Evolutionary conservation across 2,888 invertebrate genomes (phyloP).

Genomic region (Dasysyrphus albostriatus): DNA sequence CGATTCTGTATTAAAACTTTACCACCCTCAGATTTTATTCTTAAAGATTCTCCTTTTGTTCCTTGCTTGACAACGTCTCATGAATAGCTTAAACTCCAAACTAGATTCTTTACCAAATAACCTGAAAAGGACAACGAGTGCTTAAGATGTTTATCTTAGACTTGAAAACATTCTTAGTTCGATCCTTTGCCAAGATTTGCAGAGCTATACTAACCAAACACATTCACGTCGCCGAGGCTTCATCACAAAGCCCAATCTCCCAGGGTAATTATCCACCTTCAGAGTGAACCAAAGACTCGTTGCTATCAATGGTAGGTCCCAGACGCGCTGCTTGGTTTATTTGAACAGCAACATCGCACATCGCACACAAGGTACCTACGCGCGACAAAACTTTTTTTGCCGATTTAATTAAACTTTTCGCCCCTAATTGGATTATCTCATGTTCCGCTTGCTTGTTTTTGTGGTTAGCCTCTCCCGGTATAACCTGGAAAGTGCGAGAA

Average conservation of each 20-base stretch:
- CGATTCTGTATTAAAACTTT: neutral
- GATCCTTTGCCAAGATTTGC: neutral
- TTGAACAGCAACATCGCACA: neutral
- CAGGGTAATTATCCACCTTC: slow-evolving; percentile 52
- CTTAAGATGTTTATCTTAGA: slow-evolving; percentile 49
- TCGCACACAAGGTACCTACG: neutral
- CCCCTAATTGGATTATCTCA: slow-evolving; percentile 71
- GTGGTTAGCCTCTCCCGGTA: slow-evolving; percentile 37
- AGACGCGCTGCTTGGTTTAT: slow-evolving; percentile 6
- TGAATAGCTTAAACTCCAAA: neutral
- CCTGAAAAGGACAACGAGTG: neutral
- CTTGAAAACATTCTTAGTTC: slow-evolving; percentile 37
- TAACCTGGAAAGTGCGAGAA: slow-evolving; percentile 29
- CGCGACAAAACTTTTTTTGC: slow-evolving; percentile 66
- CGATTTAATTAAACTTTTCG: slow-evolving; percentile 71
- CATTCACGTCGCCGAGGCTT: slow-evolving; percentile 54
- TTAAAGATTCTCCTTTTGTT: neutral
- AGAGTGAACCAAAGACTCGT: slow-evolving; percentile 10
- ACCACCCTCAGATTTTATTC: neutral
- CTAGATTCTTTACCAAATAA: slow-evolving; percentile 22
- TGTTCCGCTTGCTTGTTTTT: slow-evolving; percentile 54
- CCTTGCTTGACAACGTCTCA: neutral
- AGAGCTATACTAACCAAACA: neutral
- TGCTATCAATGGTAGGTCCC: neutral
- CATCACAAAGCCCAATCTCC: slow-evolving; percentile 24